Evolutionary conservation across 2,888 invertebrate species (phyloP).

Genomic region (Macrophya alboannulata): DNA sequence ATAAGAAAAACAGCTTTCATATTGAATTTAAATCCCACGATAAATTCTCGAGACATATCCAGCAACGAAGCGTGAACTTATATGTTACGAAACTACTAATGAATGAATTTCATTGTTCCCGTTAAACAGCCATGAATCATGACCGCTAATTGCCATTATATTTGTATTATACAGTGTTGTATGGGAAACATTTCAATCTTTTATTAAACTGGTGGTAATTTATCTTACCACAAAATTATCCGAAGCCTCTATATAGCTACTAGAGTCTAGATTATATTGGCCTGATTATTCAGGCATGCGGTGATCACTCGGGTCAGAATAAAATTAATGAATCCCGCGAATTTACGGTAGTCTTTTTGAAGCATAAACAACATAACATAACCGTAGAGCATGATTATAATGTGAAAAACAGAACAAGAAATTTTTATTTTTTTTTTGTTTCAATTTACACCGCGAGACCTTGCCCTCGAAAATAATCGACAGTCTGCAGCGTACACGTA

Average conservation of each 20-base stretch:
- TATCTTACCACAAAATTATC: background rate
- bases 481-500: background rate
- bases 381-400: constrained; percentile 9
- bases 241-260: background rate
- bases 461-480: constrained; percentile 28
- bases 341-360: constrained; percentile 13
- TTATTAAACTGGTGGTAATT: background rate
- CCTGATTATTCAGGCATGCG: constrained; percentile 22
- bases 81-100: constrained; percentile 16
- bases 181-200: constrained; percentile 4
- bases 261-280: constrained; percentile 20
- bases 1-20: background rate
- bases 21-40: background rate
- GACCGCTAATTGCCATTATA: background rate
- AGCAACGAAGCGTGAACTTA: background rate
- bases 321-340: constrained; percentile 5
- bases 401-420: background rate
- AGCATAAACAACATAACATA: constrained; percentile 30
- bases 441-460: background rate
- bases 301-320: background rate
- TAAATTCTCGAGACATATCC: background rate
- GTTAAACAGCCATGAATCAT: constrained; percentile 1
- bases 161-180: background rate
- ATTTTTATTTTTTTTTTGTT: too few relatives aligned
- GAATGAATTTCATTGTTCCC: constrained; percentile 20